Conservation (phyloP, 2,113 vertebrate genomes). For the Anarrhichthys ocellatus region DNA sequence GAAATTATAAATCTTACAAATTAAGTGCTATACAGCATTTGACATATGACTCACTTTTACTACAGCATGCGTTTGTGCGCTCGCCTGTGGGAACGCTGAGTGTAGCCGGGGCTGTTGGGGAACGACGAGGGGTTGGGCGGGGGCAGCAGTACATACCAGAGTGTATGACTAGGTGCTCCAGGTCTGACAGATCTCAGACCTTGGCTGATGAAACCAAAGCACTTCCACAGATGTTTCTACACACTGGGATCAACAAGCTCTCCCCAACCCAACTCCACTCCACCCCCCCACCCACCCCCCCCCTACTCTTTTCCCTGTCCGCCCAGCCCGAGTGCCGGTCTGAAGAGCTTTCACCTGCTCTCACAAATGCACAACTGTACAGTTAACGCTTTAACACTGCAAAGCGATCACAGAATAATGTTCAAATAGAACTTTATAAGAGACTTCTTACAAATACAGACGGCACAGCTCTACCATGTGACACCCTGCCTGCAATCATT, state of each 20-base stretch:
- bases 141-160: constrained; percentile 81
- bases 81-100: constrained; percentile 70
- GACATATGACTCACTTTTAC: constrained; percentile 76
- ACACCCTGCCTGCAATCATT: not conserved
- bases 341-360: constrained; percentile 77
- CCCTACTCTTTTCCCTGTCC: constrained; percentile 45
- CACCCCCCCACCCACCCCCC: constrained; percentile 51
- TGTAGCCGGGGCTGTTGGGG: constrained; percentile 66
- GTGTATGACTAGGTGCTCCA: constrained; percentile 84
- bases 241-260: constrained; percentile 75
- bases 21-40: constrained; percentile 61
- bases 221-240: constrained; percentile 82
- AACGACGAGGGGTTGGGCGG: constrained; percentile 72
- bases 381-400: constrained; percentile 34
- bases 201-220: constrained; percentile 82
- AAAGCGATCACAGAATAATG: constrained; percentile 16
- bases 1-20: constrained; percentile 64
- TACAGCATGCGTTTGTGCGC: constrained; percentile 67
- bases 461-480: not conserved
- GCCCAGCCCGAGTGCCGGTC: constrained; percentile 40
- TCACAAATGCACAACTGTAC: constrained; percentile 32
- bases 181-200: constrained; percentile 82
- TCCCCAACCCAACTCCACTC: too few relatives aligned
- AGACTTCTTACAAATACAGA: constrained; percentile 8
- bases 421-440: constrained; percentile 18